Percentiles rank a stretch among this genome's conserved stretches.
Evolutionary conservation across 2,888 invertebrate species (phyloP).

Genomic region (Cephus pulcher): DNA sequence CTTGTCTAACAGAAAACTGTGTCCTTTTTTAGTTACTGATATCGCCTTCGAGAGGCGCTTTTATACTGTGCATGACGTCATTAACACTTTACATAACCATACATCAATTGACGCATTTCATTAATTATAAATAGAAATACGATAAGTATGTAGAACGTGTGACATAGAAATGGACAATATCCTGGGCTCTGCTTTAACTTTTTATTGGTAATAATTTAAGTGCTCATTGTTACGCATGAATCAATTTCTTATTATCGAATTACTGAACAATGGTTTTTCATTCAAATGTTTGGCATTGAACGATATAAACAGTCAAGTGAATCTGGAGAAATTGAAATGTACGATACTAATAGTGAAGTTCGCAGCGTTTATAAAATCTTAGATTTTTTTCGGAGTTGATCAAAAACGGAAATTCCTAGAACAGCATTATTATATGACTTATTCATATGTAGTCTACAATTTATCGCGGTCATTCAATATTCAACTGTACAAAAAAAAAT

Average conservation of each 20-base stretch:
- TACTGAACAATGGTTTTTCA: neutral
- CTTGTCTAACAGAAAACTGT: constrained; percentile 38
- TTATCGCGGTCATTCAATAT: neutral
- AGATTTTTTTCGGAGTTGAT: neutral
- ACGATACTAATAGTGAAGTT: neutral
- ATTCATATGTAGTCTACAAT: neutral
- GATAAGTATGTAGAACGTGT: constrained; percentile 2
- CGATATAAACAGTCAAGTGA: neutral
- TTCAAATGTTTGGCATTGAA: neutral
- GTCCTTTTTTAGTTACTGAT: constrained; percentile 15
- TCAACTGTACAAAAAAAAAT: neutral
- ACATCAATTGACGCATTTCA: constrained; percentile 1
- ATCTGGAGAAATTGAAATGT: neutral
- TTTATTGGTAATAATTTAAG: neutral
- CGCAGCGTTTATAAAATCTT: neutral
- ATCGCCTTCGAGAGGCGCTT: constrained; percentile 17
- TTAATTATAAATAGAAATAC: neutral
- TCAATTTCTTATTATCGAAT: neutral
- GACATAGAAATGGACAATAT: neutral
- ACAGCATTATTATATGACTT: neutral
- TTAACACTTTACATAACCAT: constrained; percentile 20
- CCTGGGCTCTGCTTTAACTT: constrained; percentile 3
- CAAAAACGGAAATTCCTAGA: neutral
- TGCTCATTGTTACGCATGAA: neutral
- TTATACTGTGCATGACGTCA: constrained; percentile 15